Base-by-base conservation (phyloP, 2,888 invertebrate species). In the Piscicola geometra region DNA sequence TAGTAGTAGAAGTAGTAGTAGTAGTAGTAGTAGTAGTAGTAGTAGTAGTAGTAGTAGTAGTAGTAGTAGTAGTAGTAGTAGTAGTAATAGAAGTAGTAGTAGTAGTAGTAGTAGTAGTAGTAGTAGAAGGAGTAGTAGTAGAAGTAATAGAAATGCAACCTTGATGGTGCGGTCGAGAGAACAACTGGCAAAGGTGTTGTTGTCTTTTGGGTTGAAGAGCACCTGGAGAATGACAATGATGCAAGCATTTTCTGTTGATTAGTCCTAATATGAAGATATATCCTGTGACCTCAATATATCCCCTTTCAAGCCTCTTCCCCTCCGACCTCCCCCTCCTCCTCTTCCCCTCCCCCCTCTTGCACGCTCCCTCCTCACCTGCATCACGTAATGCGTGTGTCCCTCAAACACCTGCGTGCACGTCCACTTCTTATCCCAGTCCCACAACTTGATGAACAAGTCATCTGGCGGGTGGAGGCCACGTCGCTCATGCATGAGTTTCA, bases 381-480 rank as follows among this genome's bases (percentile, higher is more conserved):
- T 99, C 0, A 99, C 96, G 84, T 99, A 99, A 86, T 99, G 99
- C 0, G 95, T 93, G 87, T 99, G 99, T 0, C 98, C 98, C 84
- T 99, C 99, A 84, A 99, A 99, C 21, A 96, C 93, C 85, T 99
- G 97, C 84, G 98, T 97, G 82, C 96, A 94, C 0, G 92, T 89
- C 98, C 98, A 99, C 82, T 93, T 90, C 84, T 97, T 96, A 75
- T 99, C 99, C 99, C 99, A 99, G 86, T 99, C 99, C 99, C 99
- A 99, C 77, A 99, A 86, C 86, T 99, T 99, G 79, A 99, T 95
- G 75, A 94, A 87, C 92, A 99, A 93, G 84, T 99, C 99, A 89
- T 99, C 98, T 93, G 85, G 76, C 87, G 2, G 50, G 30, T 12
- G n/a, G 47, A 9, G 41, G n/a, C n/a, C n/a, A n/a, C n/a, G n/a